Percentiles rank a stretch among this genome's conserved stretches.
These are phyloP conservation scores for Holacanthus passer DNA, from an alignment of 2,113 vertebrate species.

Conservation along the genomic window DNA sequence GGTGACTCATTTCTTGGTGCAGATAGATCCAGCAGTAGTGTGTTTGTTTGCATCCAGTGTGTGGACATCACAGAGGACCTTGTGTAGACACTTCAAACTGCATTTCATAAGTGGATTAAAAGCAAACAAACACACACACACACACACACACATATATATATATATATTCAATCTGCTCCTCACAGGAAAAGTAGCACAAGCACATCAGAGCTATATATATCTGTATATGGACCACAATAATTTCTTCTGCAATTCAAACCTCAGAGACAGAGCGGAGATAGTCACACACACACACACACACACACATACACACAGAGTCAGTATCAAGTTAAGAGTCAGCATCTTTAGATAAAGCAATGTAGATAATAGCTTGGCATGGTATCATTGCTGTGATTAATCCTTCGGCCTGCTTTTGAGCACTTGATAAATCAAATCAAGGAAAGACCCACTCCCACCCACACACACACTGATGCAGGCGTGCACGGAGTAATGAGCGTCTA, in stretches of 20 bases:
- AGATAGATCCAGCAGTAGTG: constrained; percentile 37
- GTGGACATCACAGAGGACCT: constrained; percentile 14
- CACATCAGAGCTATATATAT: no score
- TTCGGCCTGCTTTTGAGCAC: constrained; percentile 60
- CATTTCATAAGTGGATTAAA: constrained; percentile 36
- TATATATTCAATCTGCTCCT: constrained; percentile 1
- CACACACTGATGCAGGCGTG: constrained; percentile 24
- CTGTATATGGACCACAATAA: not conserved
- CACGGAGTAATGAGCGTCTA: constrained; percentile 68
- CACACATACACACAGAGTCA: not conserved
- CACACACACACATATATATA: not conserved
- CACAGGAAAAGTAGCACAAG: not conserved
- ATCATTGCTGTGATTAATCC: constrained; percentile 75
- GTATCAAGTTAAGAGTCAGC: constrained; percentile 47
- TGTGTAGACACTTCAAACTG: constrained; percentile 13
- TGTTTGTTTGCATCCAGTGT: constrained; percentile 17
- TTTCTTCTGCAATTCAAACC: constrained; percentile 4
- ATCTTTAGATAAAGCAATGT: constrained; percentile 56
- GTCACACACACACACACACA: not conserved
- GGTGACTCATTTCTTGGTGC: constrained; percentile 59
- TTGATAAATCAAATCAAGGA: constrained; percentile 80
- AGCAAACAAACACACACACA: not conserved
- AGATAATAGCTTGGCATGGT: constrained; percentile 65
- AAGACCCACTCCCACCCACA: constrained; percentile 54
- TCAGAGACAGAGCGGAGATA: not conserved